A percentile compares a stretch with the other conserved stretches of the same genome.
These are phyloP conservation scores for Rotaria socialis DNA, from an alignment of 2,888 invertebrate species.

Conservation along the genomic window DNA sequence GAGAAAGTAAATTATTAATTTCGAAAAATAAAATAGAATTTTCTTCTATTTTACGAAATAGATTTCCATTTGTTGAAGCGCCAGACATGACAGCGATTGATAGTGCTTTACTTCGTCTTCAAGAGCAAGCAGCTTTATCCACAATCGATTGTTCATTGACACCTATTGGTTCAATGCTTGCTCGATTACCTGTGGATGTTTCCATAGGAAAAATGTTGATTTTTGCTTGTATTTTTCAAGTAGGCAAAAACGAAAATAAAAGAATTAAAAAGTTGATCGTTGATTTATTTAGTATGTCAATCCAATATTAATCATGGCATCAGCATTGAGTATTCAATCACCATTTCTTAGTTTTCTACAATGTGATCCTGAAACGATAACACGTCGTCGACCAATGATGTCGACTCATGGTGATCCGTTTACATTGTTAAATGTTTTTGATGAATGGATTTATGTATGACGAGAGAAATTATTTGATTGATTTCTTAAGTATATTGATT, in stretches of 20 bases:
- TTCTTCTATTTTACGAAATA: neutral
- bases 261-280: neutral
- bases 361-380: constrained; percentile 69
- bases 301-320: constrained; percentile 80
- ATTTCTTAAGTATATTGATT: neutral
- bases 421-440: constrained; percentile 77
- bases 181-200: constrained; percentile 60
- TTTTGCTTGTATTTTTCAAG: constrained; percentile 78
- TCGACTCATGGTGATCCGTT: constrained; percentile 93
- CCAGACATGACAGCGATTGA: constrained; percentile 38
- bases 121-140: constrained; percentile 41
- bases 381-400: constrained; percentile 65
- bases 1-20: constrained; percentile 59
- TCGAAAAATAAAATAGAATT: too few species aligned
- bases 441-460: constrained; percentile 74
- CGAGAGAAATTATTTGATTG: neutral
- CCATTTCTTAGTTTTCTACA: constrained; percentile 85
- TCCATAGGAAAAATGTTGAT: constrained; percentile 90
- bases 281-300: constrained; percentile 66
- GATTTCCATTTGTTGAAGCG: constrained; percentile 46
- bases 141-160: constrained; percentile 41
- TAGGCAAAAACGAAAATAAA: constrained; percentile 49
- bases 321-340: constrained; percentile 84
- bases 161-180: constrained; percentile 42
- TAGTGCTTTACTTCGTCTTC: constrained; percentile 39